A percentile compares a stretch with the other conserved stretches of the same genome.
Conservation (phyloP, 2,797 vertebrate genomes). For the Acipenser transmontanus region DNA sequence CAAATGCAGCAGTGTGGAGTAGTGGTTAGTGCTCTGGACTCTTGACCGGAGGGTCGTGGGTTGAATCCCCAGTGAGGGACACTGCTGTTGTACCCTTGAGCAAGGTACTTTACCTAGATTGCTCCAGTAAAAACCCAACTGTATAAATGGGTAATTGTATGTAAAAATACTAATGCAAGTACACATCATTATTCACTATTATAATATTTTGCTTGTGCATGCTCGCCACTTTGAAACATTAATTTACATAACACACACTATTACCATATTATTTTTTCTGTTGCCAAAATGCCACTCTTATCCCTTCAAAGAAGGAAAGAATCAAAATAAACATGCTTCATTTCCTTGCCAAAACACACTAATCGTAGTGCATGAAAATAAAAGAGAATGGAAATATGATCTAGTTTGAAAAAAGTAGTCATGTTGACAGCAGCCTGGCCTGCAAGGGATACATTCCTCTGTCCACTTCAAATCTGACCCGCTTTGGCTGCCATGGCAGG, state of each 20-base stretch:
- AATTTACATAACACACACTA: too few species aligned
- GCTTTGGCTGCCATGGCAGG: constrained; percentile 5
- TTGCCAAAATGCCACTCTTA: constrained; percentile 15
- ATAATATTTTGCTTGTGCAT: too few species aligned
- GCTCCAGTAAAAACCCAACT: too few species aligned
- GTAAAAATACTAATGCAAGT: too few species aligned
- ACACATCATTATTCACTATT: neutral
- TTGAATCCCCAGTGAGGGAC: too few species aligned
- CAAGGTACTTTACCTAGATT: too few species aligned
- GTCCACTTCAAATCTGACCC: constrained; percentile 14
- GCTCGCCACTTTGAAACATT: too few species aligned
- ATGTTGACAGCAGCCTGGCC: constrained; percentile 35
- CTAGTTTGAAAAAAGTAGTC: constrained; percentile 19
- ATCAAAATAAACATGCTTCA: constrained; percentile 13
- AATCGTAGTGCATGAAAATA: constrained; percentile 11
- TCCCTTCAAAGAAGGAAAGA: constrained; percentile 16
- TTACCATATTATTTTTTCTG: neutral
- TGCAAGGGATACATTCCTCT: constrained; percentile 15
- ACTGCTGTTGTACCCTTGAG: too few species aligned
- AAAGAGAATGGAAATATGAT: constrained; percentile 22
- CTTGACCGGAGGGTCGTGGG: too few species aligned
- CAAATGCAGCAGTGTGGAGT: too few species aligned
- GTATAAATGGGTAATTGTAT: too few species aligned
- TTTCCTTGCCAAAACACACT: constrained; percentile 10
- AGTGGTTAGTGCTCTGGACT: too few species aligned